phyloP scores from a whole-genome alignment of 2,888 invertebrate genomes.

The Coremacera marginata region DNA sequence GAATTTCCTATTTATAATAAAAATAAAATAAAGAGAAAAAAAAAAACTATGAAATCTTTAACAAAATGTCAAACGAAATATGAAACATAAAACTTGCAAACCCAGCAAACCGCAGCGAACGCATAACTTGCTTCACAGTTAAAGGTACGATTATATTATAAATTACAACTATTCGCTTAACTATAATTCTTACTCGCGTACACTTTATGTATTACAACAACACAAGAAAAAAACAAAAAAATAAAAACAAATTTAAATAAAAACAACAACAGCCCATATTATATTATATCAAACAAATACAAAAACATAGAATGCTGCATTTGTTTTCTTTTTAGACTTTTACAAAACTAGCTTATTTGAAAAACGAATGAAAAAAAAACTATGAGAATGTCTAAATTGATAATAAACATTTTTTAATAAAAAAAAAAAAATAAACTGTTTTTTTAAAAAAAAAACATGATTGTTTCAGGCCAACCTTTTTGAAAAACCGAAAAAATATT shows the following conservation, averaged over 20 bases:
- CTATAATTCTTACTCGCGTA: slow-evolving; percentile 30
- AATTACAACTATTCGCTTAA: slow-evolving; percentile 23
- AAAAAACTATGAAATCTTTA: background rate
- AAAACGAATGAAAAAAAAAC: background rate
- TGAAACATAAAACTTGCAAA: no score
- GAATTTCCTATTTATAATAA: background rate
- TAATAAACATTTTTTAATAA: slow-evolving; percentile 23
- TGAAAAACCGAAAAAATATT: no score
- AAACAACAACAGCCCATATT: background rate
- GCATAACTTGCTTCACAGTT: background rate
- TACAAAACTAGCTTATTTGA: slow-evolving; percentile 27
- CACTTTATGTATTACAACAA: slow-evolving; percentile 26
- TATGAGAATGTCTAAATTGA: background rate
- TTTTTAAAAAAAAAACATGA: no score
- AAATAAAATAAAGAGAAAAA: background rate
- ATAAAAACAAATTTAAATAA: background rate
- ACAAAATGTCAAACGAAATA: background rate
- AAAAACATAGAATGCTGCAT: slow-evolving; percentile 27
- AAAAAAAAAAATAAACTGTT: no score
- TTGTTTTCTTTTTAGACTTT: slow-evolving; percentile 19
- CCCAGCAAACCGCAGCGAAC: background rate
- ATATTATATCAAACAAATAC: background rate
- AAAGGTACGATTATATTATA: slow-evolving; percentile 16
- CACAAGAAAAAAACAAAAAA: background rate
- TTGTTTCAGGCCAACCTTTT: no score